phyloP scores from a whole-genome alignment of 2,113 vertebrate genomes.

The Oncorhynchus keta region DNA sequence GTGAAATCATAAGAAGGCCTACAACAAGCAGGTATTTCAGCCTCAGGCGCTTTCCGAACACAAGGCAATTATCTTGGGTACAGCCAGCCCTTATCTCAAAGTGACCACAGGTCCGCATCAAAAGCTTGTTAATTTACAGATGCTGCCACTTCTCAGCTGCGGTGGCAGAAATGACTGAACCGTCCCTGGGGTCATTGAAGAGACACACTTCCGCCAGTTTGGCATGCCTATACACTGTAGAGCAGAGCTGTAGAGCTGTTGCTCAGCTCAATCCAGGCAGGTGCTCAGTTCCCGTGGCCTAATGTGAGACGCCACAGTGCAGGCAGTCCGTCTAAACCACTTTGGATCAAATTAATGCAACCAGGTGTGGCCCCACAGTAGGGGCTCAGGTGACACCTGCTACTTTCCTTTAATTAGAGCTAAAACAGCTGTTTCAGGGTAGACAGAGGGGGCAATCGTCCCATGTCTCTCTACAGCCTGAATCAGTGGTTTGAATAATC shows the following conservation, averaged over 20 bases:
- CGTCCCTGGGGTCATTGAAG: constrained; percentile 40
- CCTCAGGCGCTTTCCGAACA: constrained; percentile 49
- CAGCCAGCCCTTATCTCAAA: constrained; percentile 29
- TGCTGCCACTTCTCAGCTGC: constrained; percentile 46
- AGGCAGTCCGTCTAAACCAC: constrained; percentile 68
- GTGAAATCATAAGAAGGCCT: constrained; percentile 77
- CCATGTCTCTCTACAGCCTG: constrained; percentile 36
- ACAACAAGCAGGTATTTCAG: constrained; percentile 69
- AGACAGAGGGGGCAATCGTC: constrained; percentile 34
- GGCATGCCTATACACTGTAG: constrained; percentile 35
- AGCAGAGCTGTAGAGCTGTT: constrained; percentile 15
- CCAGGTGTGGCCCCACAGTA: constrained; percentile 71
- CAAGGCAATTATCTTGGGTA: constrained; percentile 57
- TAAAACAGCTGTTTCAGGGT: constrained; percentile 73
- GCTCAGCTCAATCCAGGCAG: constrained; percentile 35
- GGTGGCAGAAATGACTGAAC: constrained; percentile 31
- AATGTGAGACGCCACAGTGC: constrained; percentile 55
- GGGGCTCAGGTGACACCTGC: constrained; percentile 76
- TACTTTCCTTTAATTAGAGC: constrained; percentile 76
- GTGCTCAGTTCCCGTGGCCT: constrained; percentile 58
- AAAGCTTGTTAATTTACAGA: constrained; percentile 53
- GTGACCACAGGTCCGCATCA: constrained; percentile 48
- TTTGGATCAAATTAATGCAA: constrained; percentile 77
- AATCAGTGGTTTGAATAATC: constrained; percentile 35
- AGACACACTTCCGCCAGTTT: constrained; percentile 32